Conservation (phyloP, 2,113 vertebrate species). For the Sminthopsis crassicaudata region DNA sequence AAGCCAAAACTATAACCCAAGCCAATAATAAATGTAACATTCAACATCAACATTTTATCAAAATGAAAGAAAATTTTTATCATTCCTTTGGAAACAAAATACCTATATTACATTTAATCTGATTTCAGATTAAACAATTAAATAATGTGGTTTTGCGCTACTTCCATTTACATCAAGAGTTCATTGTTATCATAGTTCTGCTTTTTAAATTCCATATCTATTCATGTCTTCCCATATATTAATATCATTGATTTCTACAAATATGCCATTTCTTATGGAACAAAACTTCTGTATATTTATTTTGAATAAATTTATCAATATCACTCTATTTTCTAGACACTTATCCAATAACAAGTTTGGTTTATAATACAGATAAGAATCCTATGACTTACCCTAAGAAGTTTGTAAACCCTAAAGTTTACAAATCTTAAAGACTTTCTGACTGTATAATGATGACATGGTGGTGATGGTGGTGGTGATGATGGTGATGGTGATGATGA, state of each 20-base stretch:
- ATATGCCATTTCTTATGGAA: neutral
- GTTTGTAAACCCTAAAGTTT: neutral
- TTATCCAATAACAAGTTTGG: slow-evolving; percentile 18
- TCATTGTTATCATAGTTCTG: neutral
- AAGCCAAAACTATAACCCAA: neutral
- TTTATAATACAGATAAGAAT: slow-evolving; percentile 45
- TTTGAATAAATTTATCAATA: slow-evolving; percentile 34
- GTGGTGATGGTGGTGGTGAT: neutral
- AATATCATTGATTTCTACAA: neutral
- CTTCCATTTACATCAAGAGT: neutral
- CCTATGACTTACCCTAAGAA: slow-evolving; percentile 11
- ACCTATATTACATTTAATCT: neutral
- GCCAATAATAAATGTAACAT: neutral
- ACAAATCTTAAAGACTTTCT: neutral
- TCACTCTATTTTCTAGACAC: slow-evolving; percentile 57
- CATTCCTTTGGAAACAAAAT: neutral
- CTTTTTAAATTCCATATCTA: neutral
- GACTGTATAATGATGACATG: neutral
- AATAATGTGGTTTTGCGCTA: neutral
- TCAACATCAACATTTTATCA: neutral
- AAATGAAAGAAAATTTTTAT: neutral
- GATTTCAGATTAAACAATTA: neutral
- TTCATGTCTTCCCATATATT: neutral
- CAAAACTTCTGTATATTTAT: neutral
- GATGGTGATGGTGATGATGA: neutral